Conservation (phyloP, 2,888 invertebrate species). For the Furcula furcula region DNA sequence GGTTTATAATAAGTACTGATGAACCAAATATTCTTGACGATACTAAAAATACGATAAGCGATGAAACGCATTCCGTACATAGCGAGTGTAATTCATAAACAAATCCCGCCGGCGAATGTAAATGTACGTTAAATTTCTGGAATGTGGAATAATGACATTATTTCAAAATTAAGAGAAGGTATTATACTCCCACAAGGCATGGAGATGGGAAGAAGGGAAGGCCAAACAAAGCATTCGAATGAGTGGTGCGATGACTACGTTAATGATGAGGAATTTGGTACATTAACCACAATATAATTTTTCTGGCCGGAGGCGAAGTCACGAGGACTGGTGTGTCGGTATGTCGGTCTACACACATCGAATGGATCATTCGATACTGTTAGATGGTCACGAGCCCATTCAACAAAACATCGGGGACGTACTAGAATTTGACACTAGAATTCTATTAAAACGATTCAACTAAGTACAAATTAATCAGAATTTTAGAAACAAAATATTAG, state of each 20-base stretch:
- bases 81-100: slow-evolving; percentile 46
- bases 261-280: slow-evolving; percentile 77
- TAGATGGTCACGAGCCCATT: slow-evolving; percentile 54
- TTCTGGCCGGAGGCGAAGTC: slow-evolving; percentile 70
- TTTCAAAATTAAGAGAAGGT: slow-evolving; percentile 43
- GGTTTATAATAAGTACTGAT: slow-evolving; percentile 34
- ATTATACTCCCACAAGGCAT: slow-evolving; percentile 42
- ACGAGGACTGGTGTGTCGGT: slow-evolving; percentile 53
- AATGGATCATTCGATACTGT: slow-evolving; percentile 54
- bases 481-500: no score
- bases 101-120: slow-evolving; percentile 48
- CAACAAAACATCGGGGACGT: slow-evolving; percentile 42
- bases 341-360: slow-evolving; percentile 50
- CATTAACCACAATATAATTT: slow-evolving; percentile 78
- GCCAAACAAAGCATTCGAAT: slow-evolving; percentile 51
- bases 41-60: slow-evolving; percentile 28
- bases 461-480: no score
- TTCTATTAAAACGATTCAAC: slow-evolving; percentile 31
- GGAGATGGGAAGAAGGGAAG: slow-evolving; percentile 46
- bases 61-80: slow-evolving; percentile 55
- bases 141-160: slow-evolving; percentile 51
- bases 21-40: slow-evolving; percentile 31
- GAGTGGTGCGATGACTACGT: slow-evolving; percentile 57
- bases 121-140: slow-evolving; percentile 58
- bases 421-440: slow-evolving; percentile 41